Conservation (phyloP, 2,113 vertebrate species). For the Elanus axillaris region DNA sequence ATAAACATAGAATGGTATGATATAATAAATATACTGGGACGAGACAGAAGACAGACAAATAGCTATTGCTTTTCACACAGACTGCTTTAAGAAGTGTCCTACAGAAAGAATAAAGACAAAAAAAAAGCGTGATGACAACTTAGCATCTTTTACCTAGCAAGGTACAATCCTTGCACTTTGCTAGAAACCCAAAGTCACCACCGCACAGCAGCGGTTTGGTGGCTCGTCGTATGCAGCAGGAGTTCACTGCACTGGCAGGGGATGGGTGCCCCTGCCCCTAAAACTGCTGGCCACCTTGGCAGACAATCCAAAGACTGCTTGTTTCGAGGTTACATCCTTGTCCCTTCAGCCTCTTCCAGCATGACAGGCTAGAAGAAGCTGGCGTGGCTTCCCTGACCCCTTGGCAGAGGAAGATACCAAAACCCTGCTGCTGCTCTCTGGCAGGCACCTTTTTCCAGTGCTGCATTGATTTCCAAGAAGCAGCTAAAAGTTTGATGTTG, state of each 20-base stretch:
- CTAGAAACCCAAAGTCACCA: neutral
- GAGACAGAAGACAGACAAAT: neutral
- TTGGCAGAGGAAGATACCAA: neutral
- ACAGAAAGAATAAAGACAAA: neutral
- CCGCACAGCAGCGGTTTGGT: neutral
- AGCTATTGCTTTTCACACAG: neutral
- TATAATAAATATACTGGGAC: neutral
- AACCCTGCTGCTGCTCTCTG: neutral
- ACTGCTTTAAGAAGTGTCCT: neutral
- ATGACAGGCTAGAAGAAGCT: neutral
- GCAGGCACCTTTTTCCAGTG: neutral
- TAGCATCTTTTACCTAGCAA: neutral
- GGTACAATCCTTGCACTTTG: neutral
- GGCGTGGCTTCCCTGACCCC: neutral
- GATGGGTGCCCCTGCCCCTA: neutral
- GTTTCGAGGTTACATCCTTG: neutral
- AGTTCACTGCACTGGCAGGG: neutral
- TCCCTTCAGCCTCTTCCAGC: neutral
- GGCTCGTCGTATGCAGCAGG: too few relatives aligned
- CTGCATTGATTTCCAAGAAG: neutral
- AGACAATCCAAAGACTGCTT: neutral
- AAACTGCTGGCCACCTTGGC: neutral
- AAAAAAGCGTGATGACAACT: neutral
- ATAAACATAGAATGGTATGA: neutral
- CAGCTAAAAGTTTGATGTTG: neutral